A percentile compares a stretch with the other conserved stretches of the same genome.
These are phyloP conservation scores for Girardinus metallicus DNA, from an alignment of 2,797 vertebrate species.

Conservation along the genomic window DNA sequence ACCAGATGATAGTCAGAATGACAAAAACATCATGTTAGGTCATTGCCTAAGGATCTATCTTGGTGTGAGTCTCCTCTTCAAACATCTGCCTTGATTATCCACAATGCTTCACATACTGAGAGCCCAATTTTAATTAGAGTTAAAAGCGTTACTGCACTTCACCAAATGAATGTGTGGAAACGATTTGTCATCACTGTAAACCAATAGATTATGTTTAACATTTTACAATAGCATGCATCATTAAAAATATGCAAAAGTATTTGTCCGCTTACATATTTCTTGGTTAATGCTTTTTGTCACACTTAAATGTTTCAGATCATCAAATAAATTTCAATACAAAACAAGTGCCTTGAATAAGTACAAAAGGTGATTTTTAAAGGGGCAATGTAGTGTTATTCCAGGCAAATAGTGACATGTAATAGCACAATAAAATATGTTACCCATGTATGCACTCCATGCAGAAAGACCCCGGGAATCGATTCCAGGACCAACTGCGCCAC, in stretches of 20 bases:
- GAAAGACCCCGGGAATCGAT: too few relatives aligned
- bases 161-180: not conserved
- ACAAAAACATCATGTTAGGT: conserved; percentile 50
- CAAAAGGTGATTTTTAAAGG: not conserved
- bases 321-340: not conserved
- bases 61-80: conserved; percentile 40
- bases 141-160: not conserved
- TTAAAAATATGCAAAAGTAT: not conserved
- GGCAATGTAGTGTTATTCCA: too few relatives aligned
- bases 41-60: conserved; percentile 23
- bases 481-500: too few relatives aligned
- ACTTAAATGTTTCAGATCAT: not conserved
- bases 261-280: not conserved
- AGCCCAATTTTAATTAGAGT: not conserved
- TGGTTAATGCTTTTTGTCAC: not conserved
- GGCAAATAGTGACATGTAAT: too few relatives aligned
- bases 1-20: conserved; percentile 57
- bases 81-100: conserved; percentile 48
- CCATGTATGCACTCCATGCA: too few relatives aligned
- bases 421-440: too few relatives aligned
- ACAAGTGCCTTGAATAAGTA: not conserved
- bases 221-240: not conserved
- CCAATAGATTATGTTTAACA: not conserved
- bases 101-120: not conserved
- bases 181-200: not conserved